Evolutionary conservation across 2,888 invertebrate genomes (phyloP).

Genomic region (Busseola fusca): DNA sequence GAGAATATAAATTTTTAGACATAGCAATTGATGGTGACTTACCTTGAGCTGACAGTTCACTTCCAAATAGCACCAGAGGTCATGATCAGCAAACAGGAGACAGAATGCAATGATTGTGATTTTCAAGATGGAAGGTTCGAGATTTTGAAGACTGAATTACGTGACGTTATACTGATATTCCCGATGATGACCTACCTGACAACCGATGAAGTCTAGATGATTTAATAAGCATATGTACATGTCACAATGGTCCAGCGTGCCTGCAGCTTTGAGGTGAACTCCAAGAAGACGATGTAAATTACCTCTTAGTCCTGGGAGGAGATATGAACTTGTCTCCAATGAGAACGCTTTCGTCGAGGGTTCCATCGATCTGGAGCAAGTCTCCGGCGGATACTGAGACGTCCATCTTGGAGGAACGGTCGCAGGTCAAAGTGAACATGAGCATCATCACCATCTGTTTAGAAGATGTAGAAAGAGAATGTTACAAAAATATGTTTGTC

Average conservation of each 20-base stretch:
- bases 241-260: conserved; percentile 9
- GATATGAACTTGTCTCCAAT: conserved; percentile 81
- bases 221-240: conserved; percentile 12
- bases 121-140: neutral
- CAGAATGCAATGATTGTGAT: neutral
- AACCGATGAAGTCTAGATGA: neutral
- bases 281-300: conserved; percentile 6
- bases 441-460: conserved; percentile 79
- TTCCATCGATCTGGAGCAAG: conserved; percentile 85
- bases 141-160: neutral
- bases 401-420: conserved; percentile 80
- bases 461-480: neutral
- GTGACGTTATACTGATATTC: neutral
- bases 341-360: conserved; percentile 84
- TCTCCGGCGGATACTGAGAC: conserved; percentile 86
- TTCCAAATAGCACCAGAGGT: neutral
- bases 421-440: conserved; percentile 82
- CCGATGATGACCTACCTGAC: conserved; percentile 18
- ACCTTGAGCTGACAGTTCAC: conserved; percentile 12
- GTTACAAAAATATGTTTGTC: neutral
- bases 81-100: neutral
- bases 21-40: neutral
- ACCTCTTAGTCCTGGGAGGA: conserved; percentile 79
- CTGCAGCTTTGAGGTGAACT: neutral
- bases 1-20: neutral